phyloP scores from a whole-genome alignment of 2,888 invertebrate genomes.

The Ophioninae sp. region DNA sequence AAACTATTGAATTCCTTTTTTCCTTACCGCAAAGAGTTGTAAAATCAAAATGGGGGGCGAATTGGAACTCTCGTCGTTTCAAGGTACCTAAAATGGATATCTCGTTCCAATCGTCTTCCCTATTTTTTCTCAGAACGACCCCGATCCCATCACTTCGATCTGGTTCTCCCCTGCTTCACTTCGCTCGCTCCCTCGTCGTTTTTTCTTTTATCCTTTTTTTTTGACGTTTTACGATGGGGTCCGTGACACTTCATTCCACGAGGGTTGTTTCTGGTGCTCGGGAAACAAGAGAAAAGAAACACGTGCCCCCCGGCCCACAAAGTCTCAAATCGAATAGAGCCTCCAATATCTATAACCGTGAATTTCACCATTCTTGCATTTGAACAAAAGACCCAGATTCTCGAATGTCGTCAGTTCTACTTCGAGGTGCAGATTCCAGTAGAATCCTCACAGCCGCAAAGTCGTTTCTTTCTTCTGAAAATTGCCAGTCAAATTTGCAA shows the following conservation, averaged over 20 bases:
- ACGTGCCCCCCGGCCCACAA: conserved; percentile 28
- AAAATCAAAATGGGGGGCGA: conserved; percentile 33
- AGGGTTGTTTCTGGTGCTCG: conserved; percentile 26
- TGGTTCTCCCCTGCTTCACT: not conserved
- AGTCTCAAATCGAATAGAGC: conserved; percentile 32
- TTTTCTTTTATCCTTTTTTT: conserved; percentile 21
- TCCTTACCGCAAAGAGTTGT: conserved; percentile 11
- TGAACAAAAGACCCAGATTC: not conserved
- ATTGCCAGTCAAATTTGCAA: conserved; percentile 25
- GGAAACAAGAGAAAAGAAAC: conserved; percentile 32
- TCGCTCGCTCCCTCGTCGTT: conserved; percentile 18
- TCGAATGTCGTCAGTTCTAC: conserved; percentile 36
- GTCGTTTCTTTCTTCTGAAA: conserved; percentile 23
- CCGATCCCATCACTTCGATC: not conserved
- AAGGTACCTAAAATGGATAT: conserved; percentile 44
- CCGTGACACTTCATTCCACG: conserved; percentile 52
- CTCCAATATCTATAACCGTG: not conserved
- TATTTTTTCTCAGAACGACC: not conserved
- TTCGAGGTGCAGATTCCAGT: conserved; percentile 47
- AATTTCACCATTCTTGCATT: conserved; percentile 1
- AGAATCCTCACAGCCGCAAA: conserved; percentile 24
- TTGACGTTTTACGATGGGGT: conserved; percentile 23
- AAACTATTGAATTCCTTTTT: not conserved
- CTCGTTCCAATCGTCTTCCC: conserved; percentile 24
- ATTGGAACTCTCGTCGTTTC: conserved; percentile 45